Base-by-base conservation (phyloP, 2,888 invertebrate genomes). In the Smittia aterrima region DNA sequence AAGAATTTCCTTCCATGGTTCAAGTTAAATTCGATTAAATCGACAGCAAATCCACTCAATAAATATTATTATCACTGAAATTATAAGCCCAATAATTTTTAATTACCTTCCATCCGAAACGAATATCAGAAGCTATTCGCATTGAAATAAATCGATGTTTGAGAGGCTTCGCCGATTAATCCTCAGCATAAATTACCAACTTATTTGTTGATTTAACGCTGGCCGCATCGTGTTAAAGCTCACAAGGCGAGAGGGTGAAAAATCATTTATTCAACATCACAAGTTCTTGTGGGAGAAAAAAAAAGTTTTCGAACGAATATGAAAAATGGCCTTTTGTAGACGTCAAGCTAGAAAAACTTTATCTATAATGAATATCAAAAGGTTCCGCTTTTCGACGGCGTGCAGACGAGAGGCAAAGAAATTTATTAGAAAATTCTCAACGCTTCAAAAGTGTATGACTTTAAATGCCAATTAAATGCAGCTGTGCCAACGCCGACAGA, bases 351-450 rank as follows among this genome's bases (percentile, higher is more conserved):
- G 72, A 72, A 24, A 72, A 72, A 72, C 72, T 72, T 72, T 72
- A 72, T 72, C 72, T 72, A 72, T 72, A 72, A 72, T 72, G 68
- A 70, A 70, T 62, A 62, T 62, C 72, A 62, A 72, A 72, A 72
- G 25, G 18, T 58, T 62, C 72, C 72, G 72, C 72, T 58, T 40
- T 62, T 47, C 22, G 22, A 67, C 11, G 20, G 53, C 25, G 16
- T 41, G 32, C 27, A 62, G 38, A 72, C 11, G 62, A 32, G 32
- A 70, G 58, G 11, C 16, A 58, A 58, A 64, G 16, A 62, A 72
- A 72, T 62, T 72, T 72, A 72, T 72, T 62, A 72, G 72, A 40
- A 58, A 58, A 20, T 27, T 25, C n/a, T 58, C 58, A 11, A 58
- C 58, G 58, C 9, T 58, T 22, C 11, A 16, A 47, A 40, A 47